Evolutionary conservation across 2,113 vertebrate genomes (phyloP).

Genomic region (Dryoscopus gambensis): DNA sequence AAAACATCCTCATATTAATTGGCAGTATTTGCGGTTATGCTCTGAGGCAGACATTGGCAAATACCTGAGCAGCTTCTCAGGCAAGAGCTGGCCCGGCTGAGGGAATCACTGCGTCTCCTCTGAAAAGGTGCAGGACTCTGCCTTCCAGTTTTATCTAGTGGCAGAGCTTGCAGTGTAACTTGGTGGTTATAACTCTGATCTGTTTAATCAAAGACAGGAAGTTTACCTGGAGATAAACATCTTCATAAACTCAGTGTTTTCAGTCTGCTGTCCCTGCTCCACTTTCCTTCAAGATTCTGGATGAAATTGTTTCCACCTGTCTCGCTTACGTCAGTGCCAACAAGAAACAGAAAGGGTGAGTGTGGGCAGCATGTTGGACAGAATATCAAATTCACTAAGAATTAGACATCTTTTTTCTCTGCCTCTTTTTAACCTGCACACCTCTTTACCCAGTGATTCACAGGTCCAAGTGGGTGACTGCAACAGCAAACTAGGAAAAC

Average conservation of each 20-base stretch:
- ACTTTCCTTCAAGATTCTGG: neutral
- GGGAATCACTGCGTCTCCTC: neutral
- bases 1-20: neutral
- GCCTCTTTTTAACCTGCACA: neutral
- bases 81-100: neutral
- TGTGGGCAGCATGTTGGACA: neutral
- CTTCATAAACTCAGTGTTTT: neutral
- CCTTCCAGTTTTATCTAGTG: neutral
- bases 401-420: neutral
- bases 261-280: neutral
- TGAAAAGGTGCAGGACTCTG: neutral
- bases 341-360: neutral
- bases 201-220: neutral
- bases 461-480: neutral
- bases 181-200: neutral
- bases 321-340: neutral
- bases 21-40: neutral
- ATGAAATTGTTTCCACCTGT: neutral
- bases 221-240: neutral
- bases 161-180: neutral
- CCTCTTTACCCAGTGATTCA: neutral
- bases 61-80: neutral
- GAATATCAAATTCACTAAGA: neutral
- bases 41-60: neutral
- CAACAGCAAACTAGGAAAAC: neutral